Evolutionary conservation across 2,797 vertebrate genomes (phyloP).

Genomic region (Myripristis murdjan): DNA sequence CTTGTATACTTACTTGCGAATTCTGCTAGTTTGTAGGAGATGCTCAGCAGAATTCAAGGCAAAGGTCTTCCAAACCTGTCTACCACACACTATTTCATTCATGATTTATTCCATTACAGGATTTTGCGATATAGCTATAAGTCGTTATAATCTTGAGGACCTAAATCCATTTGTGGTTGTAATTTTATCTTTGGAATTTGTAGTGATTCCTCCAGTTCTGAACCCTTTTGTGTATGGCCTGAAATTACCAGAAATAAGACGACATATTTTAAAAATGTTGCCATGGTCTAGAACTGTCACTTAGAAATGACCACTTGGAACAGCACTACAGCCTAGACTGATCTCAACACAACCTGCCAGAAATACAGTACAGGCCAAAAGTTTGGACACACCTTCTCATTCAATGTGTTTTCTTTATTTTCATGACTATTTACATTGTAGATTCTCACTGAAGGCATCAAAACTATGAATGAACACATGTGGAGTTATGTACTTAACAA

Average conservation of each 20-base stretch:
- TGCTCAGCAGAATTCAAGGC: conserved; percentile 55
- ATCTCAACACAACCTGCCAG: no score
- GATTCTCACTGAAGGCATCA: no score
- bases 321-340: neutral
- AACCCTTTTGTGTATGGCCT: conserved; percentile 77
- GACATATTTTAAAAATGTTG: conserved; percentile 44
- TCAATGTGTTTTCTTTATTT: no score
- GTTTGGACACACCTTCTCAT: no score
- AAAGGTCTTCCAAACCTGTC: conserved; percentile 65
- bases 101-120: conserved; percentile 45
- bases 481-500: no score
- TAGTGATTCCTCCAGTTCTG: conserved; percentile 72
- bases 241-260: conserved; percentile 70
- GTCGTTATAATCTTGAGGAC: conserved; percentile 42
- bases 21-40: conserved; percentile 55
- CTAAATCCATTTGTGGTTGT: conserved; percentile 58
- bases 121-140: conserved; percentile 65
- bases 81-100: conserved; percentile 68
- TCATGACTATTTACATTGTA: no score
- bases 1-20: conserved; percentile 62
- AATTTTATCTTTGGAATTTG: conserved; percentile 74
- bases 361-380: no score
- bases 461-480: no score
- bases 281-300: no score
- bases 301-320: neutral